Evolutionary conservation across 2,797 vertebrate species (phyloP).

Genomic region (Calcarius lapponicus): DNA sequence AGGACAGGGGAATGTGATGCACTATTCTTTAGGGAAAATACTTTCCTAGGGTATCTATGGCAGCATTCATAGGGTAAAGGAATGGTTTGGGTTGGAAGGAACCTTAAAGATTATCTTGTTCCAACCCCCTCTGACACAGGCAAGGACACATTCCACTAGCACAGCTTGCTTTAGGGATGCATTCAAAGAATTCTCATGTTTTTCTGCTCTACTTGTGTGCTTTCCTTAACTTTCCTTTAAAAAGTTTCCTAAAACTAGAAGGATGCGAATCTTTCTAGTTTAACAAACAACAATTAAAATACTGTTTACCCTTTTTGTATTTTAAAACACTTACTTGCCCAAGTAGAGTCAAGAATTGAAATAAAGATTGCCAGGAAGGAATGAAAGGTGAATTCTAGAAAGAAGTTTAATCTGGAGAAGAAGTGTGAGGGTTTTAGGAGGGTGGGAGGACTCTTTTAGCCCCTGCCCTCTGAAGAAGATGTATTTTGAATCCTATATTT

Average conservation of each 20-base stretch:
- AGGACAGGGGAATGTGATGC: not conserved
- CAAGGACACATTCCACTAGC: not conserved
- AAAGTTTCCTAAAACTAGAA: not conserved
- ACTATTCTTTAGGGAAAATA: not conserved
- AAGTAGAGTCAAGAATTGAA: not conserved
- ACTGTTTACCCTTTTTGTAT: not conserved
- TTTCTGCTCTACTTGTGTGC: not conserved
- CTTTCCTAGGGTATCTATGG: not conserved
- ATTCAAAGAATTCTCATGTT: not conserved
- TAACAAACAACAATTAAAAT: not conserved
- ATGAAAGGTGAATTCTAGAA: not conserved
- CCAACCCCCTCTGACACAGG: not conserved
- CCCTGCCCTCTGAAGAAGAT: not conserved
- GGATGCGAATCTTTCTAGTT: not conserved
- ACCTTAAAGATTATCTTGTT: not conserved
- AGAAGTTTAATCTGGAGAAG: not conserved
- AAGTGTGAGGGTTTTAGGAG: not conserved
- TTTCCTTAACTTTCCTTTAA: not conserved
- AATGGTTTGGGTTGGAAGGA: not conserved
- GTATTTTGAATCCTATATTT: not conserved
- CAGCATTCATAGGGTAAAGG: not conserved
- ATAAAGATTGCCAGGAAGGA: not conserved
- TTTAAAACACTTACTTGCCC: not conserved
- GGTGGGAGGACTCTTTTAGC: not conserved
- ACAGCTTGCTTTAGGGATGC: not conserved